These are phyloP conservation scores for Cephus rjabovi DNA, from an alignment of 2,888 invertebrate genomes.

Conservation along the genomic window DNA sequence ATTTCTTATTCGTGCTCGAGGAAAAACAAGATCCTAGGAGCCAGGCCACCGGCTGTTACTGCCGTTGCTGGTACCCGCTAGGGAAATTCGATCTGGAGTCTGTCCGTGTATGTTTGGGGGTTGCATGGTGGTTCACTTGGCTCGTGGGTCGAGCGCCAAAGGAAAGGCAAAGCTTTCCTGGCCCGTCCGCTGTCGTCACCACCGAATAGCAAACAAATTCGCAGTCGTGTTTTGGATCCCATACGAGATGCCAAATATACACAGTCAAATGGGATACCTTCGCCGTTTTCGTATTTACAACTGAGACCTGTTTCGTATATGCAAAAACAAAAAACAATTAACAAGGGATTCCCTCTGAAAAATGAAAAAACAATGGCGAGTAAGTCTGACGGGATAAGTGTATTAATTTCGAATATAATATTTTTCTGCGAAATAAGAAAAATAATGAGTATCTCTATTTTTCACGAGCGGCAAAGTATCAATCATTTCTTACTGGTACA, in stretches of 20 bases:
- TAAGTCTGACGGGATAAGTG: background rate
- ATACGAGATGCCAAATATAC: slow-evolving; percentile 4
- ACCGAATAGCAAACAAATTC: slow-evolving; percentile 21
- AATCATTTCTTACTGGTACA: background rate
- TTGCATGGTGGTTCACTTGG: slow-evolving; percentile 27
- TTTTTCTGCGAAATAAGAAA: too few species aligned
- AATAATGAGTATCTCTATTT: background rate
- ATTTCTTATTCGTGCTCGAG: slow-evolving; percentile 45
- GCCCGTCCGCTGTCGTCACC: slow-evolving; percentile 4
- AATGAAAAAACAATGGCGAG: background rate
- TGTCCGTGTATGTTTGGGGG: slow-evolving; percentile 59
- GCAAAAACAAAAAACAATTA: background rate
- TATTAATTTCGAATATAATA: background rate
- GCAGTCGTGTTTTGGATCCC: background rate
- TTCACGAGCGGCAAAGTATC: background rate
- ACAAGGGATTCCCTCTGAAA: background rate
- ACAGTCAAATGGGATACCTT: slow-evolving; percentile 1
- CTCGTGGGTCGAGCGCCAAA: slow-evolving; percentile 15
- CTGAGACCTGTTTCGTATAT: background rate
- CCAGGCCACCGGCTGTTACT: background rate
- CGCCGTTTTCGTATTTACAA: background rate
- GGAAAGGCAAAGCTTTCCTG: slow-evolving; percentile 21
- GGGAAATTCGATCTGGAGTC: slow-evolving; percentile 60
- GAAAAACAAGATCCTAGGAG: slow-evolving; percentile 21
- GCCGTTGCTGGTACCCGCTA: slow-evolving; percentile 41